Evolutionary conservation across 2,113 vertebrate species (phyloP), one percentile per base, ranked within the genome.

Genomic region (Xenotilapia longispinis): DNA sequence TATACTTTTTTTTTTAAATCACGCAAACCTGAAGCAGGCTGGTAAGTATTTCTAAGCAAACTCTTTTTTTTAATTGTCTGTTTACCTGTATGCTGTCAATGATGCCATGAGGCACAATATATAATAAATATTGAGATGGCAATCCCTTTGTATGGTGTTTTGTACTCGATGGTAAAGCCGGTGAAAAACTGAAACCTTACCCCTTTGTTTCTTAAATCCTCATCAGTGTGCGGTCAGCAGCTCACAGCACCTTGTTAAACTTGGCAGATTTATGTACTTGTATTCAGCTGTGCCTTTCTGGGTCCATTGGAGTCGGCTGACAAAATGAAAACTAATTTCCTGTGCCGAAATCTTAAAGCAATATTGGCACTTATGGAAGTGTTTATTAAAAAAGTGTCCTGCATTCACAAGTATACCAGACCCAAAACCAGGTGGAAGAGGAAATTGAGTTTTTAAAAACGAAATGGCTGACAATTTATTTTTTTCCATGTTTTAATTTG

Each of bases 21-120:
- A 80, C 84, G 83, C 89, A 93, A 95, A 93, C 93, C 88, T 84
- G 94, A 92, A 95, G 88, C 80, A 88, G 89, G 92, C 81, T 95
- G 96, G 96, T 97, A 97, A 97, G 96, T 97, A 96, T 97, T 96
- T 96, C 92, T 95, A 91, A 93, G 83, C 84, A 60, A 83, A 93
- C 92, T 94, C 70, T 94, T 96, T 87, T 96, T 28, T 7, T 4
- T 93, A 36, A 95, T 93, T 87, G 91, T 95, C 91, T 11, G 78
- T 93, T 68, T 83, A 92, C 91, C 73, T 92, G 83, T 95, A 94
- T 94, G 95, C 94, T 93, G 94, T 96, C 86, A 81, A 73, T 92
- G 85, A 92, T 87, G 87, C 91, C 93, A 21, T 57, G 63, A 93
- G 91, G 91, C 90, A 94, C 63, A 84, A 81, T 87, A 90, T 93